phyloP scores from a whole-genome alignment of 2,797 vertebrate genomes.

The Cossypha dichroa region DNA sequence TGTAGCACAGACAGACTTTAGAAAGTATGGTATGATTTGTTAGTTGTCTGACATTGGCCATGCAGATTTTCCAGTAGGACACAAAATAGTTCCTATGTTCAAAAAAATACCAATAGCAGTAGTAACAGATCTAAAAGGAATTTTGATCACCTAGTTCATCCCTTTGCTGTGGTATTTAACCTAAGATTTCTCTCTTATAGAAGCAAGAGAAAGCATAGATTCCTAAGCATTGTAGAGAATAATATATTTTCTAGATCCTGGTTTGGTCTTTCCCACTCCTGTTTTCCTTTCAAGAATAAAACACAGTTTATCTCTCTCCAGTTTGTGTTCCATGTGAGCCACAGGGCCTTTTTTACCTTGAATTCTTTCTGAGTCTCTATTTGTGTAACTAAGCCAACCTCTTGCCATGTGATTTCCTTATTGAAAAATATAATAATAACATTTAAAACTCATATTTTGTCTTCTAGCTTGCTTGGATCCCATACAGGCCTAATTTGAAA shows the following conservation, averaged over 20 bases:
- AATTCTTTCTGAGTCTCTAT: background rate
- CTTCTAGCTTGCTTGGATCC: background rate
- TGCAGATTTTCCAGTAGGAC: background rate
- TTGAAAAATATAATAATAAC: background rate
- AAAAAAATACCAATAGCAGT: background rate
- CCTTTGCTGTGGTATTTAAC: background rate
- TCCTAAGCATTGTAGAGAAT: background rate
- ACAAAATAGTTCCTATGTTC: background rate
- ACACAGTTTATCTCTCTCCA: background rate
- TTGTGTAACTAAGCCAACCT: background rate
- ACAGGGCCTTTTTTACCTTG: background rate
- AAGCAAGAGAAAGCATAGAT: background rate
- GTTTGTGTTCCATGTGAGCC: background rate
- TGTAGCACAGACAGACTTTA: background rate
- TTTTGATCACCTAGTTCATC: background rate
- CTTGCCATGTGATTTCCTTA: background rate
- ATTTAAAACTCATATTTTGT: background rate
- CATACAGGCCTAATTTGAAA: background rate
- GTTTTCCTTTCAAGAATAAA: background rate
- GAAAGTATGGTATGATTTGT: background rate
- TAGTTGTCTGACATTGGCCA: background rate
- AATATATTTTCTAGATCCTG: background rate
- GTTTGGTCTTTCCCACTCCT: background rate
- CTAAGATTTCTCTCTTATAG: background rate
- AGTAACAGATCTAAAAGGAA: background rate